Percentiles rank a stretch among this genome's conserved stretches.
Evolutionary conservation across 2,113 vertebrate genomes (phyloP).

Genomic region (Bostrychus sinensis): DNA sequence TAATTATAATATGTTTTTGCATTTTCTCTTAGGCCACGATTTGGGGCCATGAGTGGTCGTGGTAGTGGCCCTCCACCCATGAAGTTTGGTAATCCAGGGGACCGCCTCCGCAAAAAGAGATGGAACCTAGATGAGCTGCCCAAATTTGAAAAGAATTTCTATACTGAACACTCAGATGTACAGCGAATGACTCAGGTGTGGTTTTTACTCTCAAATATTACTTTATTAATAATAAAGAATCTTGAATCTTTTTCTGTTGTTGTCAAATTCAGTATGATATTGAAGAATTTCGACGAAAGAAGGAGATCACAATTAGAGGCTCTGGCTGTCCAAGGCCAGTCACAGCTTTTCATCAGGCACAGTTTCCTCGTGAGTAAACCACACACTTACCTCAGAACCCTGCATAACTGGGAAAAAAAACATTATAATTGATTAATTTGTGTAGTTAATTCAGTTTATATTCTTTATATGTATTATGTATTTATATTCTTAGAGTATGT

Average conservation of each 20-base stretch:
- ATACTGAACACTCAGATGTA: slow-evolving; percentile 90
- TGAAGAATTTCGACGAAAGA: slow-evolving; percentile 90
- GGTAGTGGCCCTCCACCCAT: slow-evolving; percentile 85
- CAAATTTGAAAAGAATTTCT: slow-evolving; percentile 99
- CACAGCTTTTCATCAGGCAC: slow-evolving; percentile 90
- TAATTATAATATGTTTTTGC: neutral
- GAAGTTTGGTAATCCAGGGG: slow-evolving; percentile 95
- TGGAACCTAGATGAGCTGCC: slow-evolving; percentile 95
- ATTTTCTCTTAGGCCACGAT: slow-evolving; percentile 72
- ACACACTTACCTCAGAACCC: neutral
- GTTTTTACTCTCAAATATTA: neutral
- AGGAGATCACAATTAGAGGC: slow-evolving; percentile 93
- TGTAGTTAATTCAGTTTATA: neutral
- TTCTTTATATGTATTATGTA: neutral
- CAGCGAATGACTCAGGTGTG: slow-evolving; percentile 86
- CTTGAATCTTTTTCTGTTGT: neutral
- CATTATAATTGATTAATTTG: neutral
- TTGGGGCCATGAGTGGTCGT: slow-evolving; percentile 74
- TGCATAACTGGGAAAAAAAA: neutral
- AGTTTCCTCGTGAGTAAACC: slow-evolving; percentile 91
- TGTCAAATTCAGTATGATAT: slow-evolving; percentile 84
- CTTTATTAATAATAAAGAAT: neutral
- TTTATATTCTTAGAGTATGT: slow-evolving; percentile 86
- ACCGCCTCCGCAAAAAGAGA: slow-evolving; percentile 93
- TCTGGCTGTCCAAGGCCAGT: slow-evolving; percentile 89